Evolutionary conservation across 1,140 invertebrate species (phyloP).

Genomic region (Acyrthosiphon pisum): DNA sequence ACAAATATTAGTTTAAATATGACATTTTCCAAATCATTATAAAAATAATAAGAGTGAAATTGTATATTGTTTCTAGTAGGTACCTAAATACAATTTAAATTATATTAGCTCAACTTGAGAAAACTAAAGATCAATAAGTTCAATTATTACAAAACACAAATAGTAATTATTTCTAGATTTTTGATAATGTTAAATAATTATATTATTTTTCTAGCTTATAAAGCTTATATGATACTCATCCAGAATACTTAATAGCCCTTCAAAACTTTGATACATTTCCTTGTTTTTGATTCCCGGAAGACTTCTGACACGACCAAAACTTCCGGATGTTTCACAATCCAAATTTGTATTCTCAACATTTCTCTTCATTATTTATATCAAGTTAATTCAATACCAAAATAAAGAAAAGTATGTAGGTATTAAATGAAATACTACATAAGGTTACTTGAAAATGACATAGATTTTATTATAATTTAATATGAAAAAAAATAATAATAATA

Average conservation of each 20-base stretch:
- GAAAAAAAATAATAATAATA: neutral
- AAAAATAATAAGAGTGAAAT: neutral
- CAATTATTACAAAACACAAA: neutral
- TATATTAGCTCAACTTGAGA: neutral
- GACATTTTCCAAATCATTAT: neutral
- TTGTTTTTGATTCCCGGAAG: neutral
- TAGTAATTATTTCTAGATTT: neutral
- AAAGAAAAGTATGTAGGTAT: neutral
- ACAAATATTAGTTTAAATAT: neutral
- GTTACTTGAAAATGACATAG: neutral
- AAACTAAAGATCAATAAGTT: neutral
- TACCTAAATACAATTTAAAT: neutral
- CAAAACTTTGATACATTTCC: constrained; percentile 7
- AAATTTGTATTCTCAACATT: constrained; percentile 9
- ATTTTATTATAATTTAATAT: neutral
- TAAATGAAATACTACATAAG: neutral
- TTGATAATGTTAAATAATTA: neutral
- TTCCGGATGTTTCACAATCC: neutral
- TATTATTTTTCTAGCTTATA: neutral
- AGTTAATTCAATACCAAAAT: neutral
- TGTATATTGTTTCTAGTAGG: neutral
- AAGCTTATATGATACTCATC: neutral
- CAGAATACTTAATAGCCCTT: neutral
- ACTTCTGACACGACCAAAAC: neutral
- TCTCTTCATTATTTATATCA: neutral